Evolutionary conservation across 2,113 vertebrate species (phyloP), one percentile per base, ranked within the genome.

Genomic region (Tetrao urogallus): DNA sequence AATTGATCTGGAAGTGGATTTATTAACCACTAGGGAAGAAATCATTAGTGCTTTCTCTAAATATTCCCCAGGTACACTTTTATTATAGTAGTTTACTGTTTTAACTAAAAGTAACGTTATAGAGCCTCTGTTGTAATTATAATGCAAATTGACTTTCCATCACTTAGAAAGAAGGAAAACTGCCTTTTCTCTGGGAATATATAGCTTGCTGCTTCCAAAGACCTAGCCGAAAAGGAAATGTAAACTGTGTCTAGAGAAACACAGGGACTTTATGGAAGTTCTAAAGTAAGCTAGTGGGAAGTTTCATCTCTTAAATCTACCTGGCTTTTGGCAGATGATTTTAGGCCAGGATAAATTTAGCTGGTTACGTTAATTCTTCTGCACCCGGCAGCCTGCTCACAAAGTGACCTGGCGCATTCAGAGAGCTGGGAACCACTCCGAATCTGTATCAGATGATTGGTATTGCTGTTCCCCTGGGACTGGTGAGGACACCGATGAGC

Each of bases 1-100:
- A 98, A 98, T 98, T 98, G 98, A 98, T 98, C 98, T 98, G 97
- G 97, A 97, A 98, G 98, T 97, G 97, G 97, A 98, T 98, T 98
- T 98, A 98, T 98, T 98, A 98, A 98, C 98, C 98, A 97, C 97
- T 97, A 92, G 98, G 98, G 97, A 98, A 98, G 97, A 98, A 98
- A 98, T 98, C 98, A 98, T 98, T 98, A 98, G 97, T 98, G 98
- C 97, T 97, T 98, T 97, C 94, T 97, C 97, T 98, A 98, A 98
- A 98, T 97, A 98, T 97, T 98, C 98, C 97, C 98, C 94, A 97
- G 97, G 98, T 98, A 98, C 97, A 30, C 96, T 98, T 98, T 97
- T 97, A 97, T 97, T 97, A 97, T 96, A 58, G 95, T 97, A 98
- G 97, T 98, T 98, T 98, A 96, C 97, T 97, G 96, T 97, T 97